These are phyloP conservation scores for Glyptemys insculpta DNA, from an alignment of 2,797 vertebrate species.

Conservation along the genomic window DNA sequence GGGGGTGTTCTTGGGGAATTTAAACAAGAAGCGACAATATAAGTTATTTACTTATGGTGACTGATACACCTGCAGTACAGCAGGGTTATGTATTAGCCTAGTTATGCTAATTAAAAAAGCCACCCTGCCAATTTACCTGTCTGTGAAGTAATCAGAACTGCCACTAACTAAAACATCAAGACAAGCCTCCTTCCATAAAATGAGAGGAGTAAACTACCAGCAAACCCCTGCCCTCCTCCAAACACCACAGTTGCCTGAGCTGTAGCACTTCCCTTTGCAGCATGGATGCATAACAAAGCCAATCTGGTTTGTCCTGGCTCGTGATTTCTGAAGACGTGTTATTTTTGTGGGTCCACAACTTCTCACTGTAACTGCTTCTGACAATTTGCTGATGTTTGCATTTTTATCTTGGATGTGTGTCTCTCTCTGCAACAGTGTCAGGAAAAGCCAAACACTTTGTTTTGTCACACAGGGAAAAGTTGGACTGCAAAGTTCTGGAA, in stretches of 20 bases:
- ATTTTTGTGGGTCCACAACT: slow-evolving; percentile 39
- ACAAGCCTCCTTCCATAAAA: slow-evolving; percentile 49
- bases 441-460: slow-evolving; percentile 72
- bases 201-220: slow-evolving; percentile 71
- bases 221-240: slow-evolving; percentile 68
- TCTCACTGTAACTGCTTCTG: slow-evolving; percentile 57
- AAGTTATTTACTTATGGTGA: not conserved
- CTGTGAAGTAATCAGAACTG: slow-evolving; percentile 18
- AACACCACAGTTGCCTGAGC: slow-evolving; percentile 49
- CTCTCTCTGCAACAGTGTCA: slow-evolving; percentile 61
- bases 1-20: not conserved
- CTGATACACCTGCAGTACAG: not conserved
- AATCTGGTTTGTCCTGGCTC: slow-evolving; percentile 59
- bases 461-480: slow-evolving; percentile 67
- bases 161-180: slow-evolving; percentile 53
- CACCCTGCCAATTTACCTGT: not conserved
- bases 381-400: slow-evolving; percentile 68
- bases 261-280: slow-evolving; percentile 38
- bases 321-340: slow-evolving; percentile 50
- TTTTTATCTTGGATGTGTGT: slow-evolving; percentile 62
- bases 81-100: not conserved
- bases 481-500: slow-evolving; percentile 73
- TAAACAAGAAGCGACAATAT: not conserved
- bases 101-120: not conserved
- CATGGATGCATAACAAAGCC: slow-evolving; percentile 54